phyloP scores from a whole-genome alignment of 2,888 invertebrate genomes.

The Pomacea canaliculata region DNA sequence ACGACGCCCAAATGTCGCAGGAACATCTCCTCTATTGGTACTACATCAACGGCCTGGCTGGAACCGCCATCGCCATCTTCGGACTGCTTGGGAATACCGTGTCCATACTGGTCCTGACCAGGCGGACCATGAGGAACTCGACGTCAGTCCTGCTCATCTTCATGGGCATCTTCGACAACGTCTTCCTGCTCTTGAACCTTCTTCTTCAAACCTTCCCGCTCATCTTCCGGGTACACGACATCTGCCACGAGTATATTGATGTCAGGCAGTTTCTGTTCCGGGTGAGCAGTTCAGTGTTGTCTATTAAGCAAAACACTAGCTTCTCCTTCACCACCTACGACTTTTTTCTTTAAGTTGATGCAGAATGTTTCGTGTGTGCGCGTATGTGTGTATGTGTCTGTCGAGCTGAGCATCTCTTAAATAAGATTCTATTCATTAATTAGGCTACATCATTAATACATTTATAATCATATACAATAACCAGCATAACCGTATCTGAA shows the following conservation, averaged over 20 bases:
- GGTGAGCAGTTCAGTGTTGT: constrained; percentile 6
- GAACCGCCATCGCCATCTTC: constrained; percentile 90
- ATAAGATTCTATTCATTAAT: neutral
- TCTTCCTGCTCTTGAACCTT: constrained; percentile 36
- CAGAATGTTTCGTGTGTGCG: neutral
- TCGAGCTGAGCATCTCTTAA: neutral
- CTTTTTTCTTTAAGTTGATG: too few species aligned
- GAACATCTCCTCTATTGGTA: constrained; percentile 65
- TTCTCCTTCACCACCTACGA: too few species aligned
- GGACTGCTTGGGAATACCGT: constrained; percentile 49
- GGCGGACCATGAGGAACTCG: constrained; percentile 91
- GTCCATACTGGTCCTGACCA: constrained; percentile 43
- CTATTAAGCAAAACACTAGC: neutral
- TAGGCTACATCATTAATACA: too few species aligned
- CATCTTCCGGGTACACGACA: constrained; percentile 36
- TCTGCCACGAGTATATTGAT: constrained; percentile 30
- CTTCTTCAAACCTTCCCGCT: constrained; percentile 41
- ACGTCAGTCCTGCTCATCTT: constrained; percentile 93
- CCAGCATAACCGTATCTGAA: too few species aligned
- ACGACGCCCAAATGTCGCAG: neutral
- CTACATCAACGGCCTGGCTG: constrained; percentile 85
- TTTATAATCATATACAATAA: too few species aligned
- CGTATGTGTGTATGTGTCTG: neutral
- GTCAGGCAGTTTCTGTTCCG: constrained; percentile 27
- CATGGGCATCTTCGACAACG: constrained; percentile 79